phyloP scores from a whole-genome alignment of 92 coral and sea anemone species.

The Epizoanthus ramosus region DNA sequence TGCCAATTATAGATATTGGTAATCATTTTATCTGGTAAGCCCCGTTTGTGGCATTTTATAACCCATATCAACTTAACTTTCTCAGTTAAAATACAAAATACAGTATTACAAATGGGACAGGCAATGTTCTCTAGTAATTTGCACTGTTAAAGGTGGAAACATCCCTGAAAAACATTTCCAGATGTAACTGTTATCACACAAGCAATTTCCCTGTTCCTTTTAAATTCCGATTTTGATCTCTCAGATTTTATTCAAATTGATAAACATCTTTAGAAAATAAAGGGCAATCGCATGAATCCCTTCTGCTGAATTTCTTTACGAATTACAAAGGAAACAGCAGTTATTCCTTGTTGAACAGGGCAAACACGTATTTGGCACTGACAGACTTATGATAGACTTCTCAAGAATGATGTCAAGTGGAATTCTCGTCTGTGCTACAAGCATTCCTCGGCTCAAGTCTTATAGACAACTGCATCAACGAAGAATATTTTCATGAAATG shows the following conservation, averaged over 20 bases:
- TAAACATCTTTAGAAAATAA: not conserved
- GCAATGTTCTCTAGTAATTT: not conserved
- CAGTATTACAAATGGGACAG: not conserved
- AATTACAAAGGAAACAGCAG: not conserved
- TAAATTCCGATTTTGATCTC: conserved; percentile 26
- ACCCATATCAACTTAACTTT: not conserved
- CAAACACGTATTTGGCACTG: too few relatives aligned
- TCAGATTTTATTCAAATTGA: conserved; percentile 18
- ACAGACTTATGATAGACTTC: too few relatives aligned
- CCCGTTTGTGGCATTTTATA: conserved; percentile 22
- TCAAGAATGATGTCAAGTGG: too few relatives aligned
- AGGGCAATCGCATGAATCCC: not conserved
- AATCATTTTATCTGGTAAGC: not conserved
- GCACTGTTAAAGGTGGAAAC: conserved; percentile 1
- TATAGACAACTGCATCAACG: too few relatives aligned
- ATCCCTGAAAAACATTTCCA: not conserved
- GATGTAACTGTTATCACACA: not conserved
- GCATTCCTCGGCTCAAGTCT: too few relatives aligned
- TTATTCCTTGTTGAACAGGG: too few relatives aligned
- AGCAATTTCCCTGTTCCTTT: conserved; percentile 10
- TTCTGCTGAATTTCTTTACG: not conserved
- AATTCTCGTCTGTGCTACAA: too few relatives aligned
- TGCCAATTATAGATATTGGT: not conserved
- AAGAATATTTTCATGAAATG: too few relatives aligned
- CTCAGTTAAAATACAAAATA: not conserved